Conservation (phyloP, 37 sponge, comb jelly and placozoan genomes). For the Crambe crambe region DNA sequence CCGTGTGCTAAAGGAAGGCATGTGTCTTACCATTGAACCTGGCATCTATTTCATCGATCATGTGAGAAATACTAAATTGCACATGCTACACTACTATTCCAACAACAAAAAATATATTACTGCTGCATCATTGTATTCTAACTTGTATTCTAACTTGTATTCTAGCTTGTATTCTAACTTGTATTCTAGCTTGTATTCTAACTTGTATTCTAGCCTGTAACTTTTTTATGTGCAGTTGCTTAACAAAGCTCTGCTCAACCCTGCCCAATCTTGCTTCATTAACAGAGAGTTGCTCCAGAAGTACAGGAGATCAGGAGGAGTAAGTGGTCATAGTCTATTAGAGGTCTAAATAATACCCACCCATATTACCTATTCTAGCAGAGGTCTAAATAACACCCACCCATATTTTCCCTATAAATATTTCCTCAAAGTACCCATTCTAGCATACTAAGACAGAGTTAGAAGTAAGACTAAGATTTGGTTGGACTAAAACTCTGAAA, state of each 20-base stretch:
- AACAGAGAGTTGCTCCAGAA: conserved; percentile 69
- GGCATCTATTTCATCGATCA: conserved; percentile 93
- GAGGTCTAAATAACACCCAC: too few species aligned
- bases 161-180: neutral
- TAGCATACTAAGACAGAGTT: too few species aligned
- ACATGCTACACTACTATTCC: neutral
- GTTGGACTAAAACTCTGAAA: too few species aligned
- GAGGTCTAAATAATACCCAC: too few species aligned
- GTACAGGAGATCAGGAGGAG: conserved; percentile 89
- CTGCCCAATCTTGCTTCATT: conserved; percentile 83
- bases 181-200: neutral
- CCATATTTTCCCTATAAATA: neutral
- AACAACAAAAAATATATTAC: neutral
- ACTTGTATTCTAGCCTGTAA: neutral
- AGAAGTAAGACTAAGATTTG: too few species aligned
- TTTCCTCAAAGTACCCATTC: neutral
- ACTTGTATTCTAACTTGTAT: neutral
- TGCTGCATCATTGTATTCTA: neutral
- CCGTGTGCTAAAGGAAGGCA: conserved; percentile 86
- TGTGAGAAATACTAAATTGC: conserved; percentile 58
- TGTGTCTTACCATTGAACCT: conserved; percentile 98
- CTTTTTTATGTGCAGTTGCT: conserved; percentile 63
- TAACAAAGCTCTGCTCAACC: conserved; percentile 74
- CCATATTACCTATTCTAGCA: too few species aligned
- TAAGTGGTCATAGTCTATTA: conserved; percentile 29